Conservation (phyloP, 1,140 invertebrate species). For the Thaumetopoea pityocampa region DNA sequence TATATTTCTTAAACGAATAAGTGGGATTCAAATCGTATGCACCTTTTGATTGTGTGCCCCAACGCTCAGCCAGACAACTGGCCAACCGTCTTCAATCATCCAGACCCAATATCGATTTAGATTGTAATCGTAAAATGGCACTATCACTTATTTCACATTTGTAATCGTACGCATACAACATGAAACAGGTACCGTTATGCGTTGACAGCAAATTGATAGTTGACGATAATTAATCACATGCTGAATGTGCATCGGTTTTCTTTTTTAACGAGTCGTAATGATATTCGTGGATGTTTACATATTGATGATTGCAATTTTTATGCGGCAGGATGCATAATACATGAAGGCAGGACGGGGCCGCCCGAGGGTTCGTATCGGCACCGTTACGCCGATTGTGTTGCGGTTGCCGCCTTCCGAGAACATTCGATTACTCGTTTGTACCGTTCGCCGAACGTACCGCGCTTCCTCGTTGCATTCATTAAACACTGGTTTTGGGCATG, state of each 20-base stretch:
- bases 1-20: too few relatives aligned
- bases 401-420: conserved; percentile 64
- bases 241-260: not conserved
- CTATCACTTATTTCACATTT: too few relatives aligned
- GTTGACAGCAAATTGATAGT: too few relatives aligned
- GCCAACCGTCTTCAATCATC: too few relatives aligned
- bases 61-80: too few relatives aligned
- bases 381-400: conserved; percentile 69
- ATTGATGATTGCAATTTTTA: conserved; percentile 43
- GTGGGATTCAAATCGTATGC: too few relatives aligned
- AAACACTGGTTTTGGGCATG: conserved; percentile 40
- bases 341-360: conserved; percentile 32
- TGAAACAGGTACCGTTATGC: too few relatives aligned
- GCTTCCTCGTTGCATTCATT: conserved; percentile 58
- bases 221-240: not conserved
- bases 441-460: conserved; percentile 53
- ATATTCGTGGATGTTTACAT: conserved; percentile 22
- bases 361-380: conserved; percentile 26
- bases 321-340: conserved; percentile 45
- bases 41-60: too few relatives aligned
- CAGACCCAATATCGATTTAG: too few relatives aligned
- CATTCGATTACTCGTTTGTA: conserved; percentile 62
- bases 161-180: too few relatives aligned
- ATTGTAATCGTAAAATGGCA: too few relatives aligned
- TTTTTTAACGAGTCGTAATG: conserved; percentile 4